Conservation (phyloP, 2,113 vertebrate species). For the Ahaetulla prasina region DNA sequence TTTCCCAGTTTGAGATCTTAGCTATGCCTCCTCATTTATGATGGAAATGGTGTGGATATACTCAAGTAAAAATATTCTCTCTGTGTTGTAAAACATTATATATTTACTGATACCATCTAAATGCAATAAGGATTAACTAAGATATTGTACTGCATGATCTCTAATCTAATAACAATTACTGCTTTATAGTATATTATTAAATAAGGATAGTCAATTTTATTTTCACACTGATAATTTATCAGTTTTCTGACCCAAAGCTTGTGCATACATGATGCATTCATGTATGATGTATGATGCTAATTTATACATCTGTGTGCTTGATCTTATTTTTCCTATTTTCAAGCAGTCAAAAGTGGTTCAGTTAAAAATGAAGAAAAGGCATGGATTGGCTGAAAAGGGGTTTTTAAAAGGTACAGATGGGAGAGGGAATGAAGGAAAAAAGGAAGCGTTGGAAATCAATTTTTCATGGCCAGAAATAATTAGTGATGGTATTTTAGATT, state of each 20-base stretch:
- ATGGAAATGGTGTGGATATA: not conserved
- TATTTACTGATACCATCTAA: not conserved
- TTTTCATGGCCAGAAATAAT: not conserved
- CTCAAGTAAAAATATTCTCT: constrained; percentile 8
- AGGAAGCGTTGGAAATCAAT: not conserved
- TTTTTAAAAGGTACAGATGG: not conserved
- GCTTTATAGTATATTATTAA: not conserved
- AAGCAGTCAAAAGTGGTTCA: not conserved
- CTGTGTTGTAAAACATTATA: not conserved
- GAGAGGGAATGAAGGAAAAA: not conserved
- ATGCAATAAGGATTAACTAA: not conserved
- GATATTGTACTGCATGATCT: not conserved
- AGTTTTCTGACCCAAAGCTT: not conserved
- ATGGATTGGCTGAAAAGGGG: not conserved
- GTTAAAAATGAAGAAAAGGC: not conserved
- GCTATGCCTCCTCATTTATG: constrained; percentile 18
- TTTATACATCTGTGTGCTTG: not conserved
- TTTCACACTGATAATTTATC: not conserved
- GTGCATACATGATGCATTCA: too few relatives aligned
- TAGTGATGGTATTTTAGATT: not conserved
- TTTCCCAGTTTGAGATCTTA: constrained; percentile 37
- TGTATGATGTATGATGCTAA: too few relatives aligned
- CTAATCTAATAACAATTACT: not conserved
- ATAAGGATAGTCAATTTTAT: not conserved
- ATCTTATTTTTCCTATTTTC: not conserved